phyloP scores from a whole-genome alignment of 2,113 vertebrate genomes.

The Eulemur rufifrons region DNA sequence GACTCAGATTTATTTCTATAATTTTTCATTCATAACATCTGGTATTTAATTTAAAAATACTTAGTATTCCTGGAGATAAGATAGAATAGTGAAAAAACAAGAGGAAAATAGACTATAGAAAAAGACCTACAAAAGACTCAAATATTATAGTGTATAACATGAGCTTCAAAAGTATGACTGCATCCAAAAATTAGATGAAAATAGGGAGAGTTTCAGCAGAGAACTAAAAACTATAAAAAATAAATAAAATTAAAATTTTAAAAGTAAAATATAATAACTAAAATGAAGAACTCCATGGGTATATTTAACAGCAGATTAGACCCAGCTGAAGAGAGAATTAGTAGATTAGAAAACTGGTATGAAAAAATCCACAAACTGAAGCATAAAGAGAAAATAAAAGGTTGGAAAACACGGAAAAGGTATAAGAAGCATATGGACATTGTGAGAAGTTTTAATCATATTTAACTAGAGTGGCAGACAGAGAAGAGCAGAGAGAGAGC shows the following conservation, averaged over 20 bases:
- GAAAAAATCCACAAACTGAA: not conserved
- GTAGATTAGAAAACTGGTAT: not conserved
- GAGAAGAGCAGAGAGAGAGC: not conserved
- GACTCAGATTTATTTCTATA: not conserved
- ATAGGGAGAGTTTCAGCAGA: not conserved
- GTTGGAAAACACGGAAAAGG: too few relatives aligned
- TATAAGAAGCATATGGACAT: not conserved
- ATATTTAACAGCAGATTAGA: not conserved
- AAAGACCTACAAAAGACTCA: not conserved
- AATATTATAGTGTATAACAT: not conserved
- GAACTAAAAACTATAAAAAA: not conserved
- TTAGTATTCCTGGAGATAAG: not conserved
- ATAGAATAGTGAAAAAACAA: not conserved
- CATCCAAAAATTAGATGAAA: not conserved
- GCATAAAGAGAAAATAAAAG: not conserved
- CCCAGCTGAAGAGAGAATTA: not conserved
- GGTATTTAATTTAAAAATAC: not conserved
- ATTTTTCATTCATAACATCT: not conserved
- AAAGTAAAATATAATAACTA: not conserved
- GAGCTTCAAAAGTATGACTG: not conserved
- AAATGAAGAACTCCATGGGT: not conserved
- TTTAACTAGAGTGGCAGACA: not conserved
- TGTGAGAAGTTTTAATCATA: not conserved
- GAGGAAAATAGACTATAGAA: not conserved
- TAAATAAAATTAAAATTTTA: not conserved